Conservation (phyloP, 2,888 invertebrate species). For the Heliconius charithonia region DNA sequence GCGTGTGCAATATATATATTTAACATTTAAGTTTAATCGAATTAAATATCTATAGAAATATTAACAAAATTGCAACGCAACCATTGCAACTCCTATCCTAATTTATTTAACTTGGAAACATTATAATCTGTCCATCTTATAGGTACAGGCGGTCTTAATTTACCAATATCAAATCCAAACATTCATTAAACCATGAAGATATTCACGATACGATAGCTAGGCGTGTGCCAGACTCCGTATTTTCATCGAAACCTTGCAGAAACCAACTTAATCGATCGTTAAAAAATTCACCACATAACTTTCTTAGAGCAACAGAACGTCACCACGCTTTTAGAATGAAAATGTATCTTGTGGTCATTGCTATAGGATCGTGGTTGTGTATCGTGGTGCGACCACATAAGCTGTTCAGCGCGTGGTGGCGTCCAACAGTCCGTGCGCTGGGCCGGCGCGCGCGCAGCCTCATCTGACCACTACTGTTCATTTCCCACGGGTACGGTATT, state of each 20-base stretch:
- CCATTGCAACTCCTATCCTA: neutral
- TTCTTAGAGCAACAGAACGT: conserved; percentile 45
- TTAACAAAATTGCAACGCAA: neutral
- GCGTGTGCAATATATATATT: too few relatives aligned
- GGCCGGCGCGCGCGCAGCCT: conserved; percentile 83
- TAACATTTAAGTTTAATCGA: too few relatives aligned
- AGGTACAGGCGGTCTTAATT: conserved; percentile 38
- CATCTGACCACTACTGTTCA: conserved; percentile 85
- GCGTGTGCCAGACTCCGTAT: conserved; percentile 78
- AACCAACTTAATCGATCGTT: conserved; percentile 80
- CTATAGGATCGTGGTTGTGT: conserved; percentile 43
- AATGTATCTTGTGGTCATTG: conserved; percentile 44
- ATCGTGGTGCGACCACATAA: conserved; percentile 59
- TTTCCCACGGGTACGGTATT: conserved; percentile 82
- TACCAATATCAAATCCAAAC: conserved; percentile 36
- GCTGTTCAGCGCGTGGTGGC: conserved; percentile 69
- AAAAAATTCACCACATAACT: conserved; percentile 75
- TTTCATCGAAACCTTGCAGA: conserved; percentile 78
- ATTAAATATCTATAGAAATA: neutral
- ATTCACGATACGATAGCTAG: conserved; percentile 54
- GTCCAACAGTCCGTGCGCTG: conserved; percentile 83
- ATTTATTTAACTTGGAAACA: conserved; percentile 23
- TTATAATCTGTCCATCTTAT: conserved; percentile 24
- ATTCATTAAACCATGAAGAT: conserved; percentile 44
- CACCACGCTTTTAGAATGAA: conserved; percentile 43